Percentiles rank a stretch among this genome's conserved stretches.
These are phyloP conservation scores for Patella depressa DNA, from an alignment of 2,888 invertebrate genomes.

Conservation along the genomic window DNA sequence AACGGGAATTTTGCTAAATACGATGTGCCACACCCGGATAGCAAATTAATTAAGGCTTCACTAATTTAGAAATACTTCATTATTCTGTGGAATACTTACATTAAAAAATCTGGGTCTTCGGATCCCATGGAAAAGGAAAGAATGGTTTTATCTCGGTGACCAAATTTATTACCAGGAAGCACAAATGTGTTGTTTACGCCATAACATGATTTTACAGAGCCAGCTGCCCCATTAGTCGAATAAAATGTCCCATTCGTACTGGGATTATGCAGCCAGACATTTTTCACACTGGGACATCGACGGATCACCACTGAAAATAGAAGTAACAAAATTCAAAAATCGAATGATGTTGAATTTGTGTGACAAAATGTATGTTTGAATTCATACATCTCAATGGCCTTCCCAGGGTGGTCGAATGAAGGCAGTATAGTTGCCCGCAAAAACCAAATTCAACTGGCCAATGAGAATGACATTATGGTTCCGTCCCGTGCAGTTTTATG, in stretches of 20 bases:
- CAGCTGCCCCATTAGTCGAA: background rate
- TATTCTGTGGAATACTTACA: background rate
- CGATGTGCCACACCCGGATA: no score
- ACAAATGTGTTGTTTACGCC: conserved; percentile 1
- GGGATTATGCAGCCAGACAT: conserved; percentile 9
- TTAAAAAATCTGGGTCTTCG: conserved; percentile 1
- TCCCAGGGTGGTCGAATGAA: no score
- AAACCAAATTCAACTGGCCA: no score
- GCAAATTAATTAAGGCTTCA: no score
- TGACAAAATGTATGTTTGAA: no score
- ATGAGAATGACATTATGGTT: no score
- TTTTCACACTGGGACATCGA: conserved; percentile 14
- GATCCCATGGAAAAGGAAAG: no score
- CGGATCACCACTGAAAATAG: conserved; percentile 21
- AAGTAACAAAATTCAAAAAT: background rate
- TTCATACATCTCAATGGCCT: no score
- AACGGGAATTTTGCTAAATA: no score
- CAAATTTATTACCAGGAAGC: background rate
- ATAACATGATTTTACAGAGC: background rate
- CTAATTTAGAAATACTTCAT: no score
- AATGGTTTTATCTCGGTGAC: background rate
- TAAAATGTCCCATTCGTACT: background rate
- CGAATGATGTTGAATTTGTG: background rate
- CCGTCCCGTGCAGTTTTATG: no score
- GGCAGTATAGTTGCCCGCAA: no score